These are phyloP conservation scores for Diorhabda elongata DNA, from an alignment of 1,140 invertebrate genomes.

Conservation along the genomic window DNA sequence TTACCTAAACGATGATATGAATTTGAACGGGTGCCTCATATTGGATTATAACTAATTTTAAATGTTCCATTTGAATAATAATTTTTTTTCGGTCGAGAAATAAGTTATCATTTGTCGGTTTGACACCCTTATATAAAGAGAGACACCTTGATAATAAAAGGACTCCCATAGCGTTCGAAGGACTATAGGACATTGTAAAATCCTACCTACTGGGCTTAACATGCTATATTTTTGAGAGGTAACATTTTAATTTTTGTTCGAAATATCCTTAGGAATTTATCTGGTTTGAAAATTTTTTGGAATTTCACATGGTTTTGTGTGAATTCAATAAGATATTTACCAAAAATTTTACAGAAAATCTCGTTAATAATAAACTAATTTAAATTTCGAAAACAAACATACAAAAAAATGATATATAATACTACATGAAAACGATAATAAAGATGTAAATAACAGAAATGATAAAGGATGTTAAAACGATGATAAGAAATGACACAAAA, in stretches of 20 bases:
- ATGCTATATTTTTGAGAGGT: neutral
- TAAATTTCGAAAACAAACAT: too few relatives aligned
- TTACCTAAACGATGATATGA: too few relatives aligned
- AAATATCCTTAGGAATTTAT: neutral
- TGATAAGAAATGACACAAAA: too few relatives aligned
- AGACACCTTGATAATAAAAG: neutral
- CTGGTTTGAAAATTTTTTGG: neutral
- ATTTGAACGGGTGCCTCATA: too few relatives aligned
- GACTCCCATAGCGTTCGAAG: neutral
- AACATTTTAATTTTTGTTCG: neutral
- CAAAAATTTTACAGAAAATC: too few relatives aligned
- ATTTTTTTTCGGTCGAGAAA: neutral
- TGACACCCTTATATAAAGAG: neutral
- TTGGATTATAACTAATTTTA: neutral
- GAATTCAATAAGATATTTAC: too few relatives aligned
- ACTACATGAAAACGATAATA: too few relatives aligned
- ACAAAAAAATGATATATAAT: too few relatives aligned
- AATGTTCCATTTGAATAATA: neutral
- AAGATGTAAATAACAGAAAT: too few relatives aligned
- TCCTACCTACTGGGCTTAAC: neutral
- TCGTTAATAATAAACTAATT: too few relatives aligned
- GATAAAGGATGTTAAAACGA: too few relatives aligned
- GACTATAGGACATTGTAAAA: neutral
- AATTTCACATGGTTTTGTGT: too few relatives aligned
- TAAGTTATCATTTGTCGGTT: constrained; percentile 1